These are phyloP conservation scores for Heliconius hewitsoni DNA, from an alignment of 1,140 invertebrate species.

Conservation along the genomic window DNA sequence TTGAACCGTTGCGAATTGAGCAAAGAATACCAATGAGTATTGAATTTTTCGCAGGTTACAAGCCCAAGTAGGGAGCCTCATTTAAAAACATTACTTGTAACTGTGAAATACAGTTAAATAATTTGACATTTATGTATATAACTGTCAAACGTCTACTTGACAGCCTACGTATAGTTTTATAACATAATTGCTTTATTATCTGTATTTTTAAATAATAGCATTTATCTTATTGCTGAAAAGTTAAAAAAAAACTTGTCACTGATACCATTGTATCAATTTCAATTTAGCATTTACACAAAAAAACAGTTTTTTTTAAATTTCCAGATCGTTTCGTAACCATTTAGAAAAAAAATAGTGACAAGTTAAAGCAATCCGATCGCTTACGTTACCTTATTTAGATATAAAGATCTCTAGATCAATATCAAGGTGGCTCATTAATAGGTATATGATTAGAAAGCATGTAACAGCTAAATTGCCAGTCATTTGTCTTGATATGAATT, in stretches of 20 bases:
- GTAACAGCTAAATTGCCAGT: slow-evolving; percentile 28
- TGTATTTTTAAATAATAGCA: not conserved
- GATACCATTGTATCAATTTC: not conserved
- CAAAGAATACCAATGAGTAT: slow-evolving; percentile 47
- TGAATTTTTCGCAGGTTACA: slow-evolving; percentile 37
- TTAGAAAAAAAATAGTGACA: not conserved
- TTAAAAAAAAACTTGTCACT: not conserved
- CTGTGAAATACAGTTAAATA: slow-evolving; percentile 10
- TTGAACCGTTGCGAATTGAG: slow-evolving; percentile 45
- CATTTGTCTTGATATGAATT: slow-evolving; percentile 39
- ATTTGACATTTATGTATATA: not conserved
- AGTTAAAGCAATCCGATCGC: not conserved
- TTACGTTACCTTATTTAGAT: slow-evolving; percentile 4
- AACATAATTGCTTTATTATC: not conserved
- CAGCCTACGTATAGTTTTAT: not conserved
- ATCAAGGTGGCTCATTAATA: slow-evolving; percentile 29
- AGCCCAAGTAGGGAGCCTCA: slow-evolving; percentile 21
- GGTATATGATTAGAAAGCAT: slow-evolving; percentile 34
- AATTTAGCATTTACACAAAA: not conserved
- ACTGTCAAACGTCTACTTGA: not conserved
- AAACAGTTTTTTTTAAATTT: not conserved
- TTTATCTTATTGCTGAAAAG: not conserved
- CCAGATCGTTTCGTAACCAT: not conserved
- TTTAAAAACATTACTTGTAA: slow-evolving; percentile 3
- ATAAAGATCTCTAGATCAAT: slow-evolving; percentile 4